Base-by-base conservation (phyloP, 2,888 invertebrate species). In the Dryococelus australis region DNA sequence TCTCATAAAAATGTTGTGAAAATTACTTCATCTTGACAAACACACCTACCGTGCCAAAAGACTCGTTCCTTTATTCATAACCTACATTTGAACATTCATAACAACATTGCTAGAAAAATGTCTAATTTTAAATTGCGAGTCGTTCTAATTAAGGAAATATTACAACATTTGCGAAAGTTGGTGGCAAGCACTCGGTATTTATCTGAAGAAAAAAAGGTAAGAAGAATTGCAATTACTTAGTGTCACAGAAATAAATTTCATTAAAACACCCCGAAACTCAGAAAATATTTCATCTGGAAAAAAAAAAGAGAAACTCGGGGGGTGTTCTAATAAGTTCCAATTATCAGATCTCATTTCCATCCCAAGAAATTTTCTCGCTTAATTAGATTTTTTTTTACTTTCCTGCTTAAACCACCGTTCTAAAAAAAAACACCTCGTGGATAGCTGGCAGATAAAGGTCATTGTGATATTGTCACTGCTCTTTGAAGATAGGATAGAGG, bases 311-410 rank as follows among this genome's bases (percentile, higher is more conserved):
- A n/a, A 65, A n/a, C 65, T 65, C 65, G 2, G 20, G 4, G 20
- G 65, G n/a, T 65, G 65, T 65, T 65, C 65, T 65, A 65, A 65
- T 65, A 65, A 65, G 65, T 65, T 65, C 65, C n/a, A 65, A 65
- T 65, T 65, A 65, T 65, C 24, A 65, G 65, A 65, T 65, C 65
- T 65, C 65, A 65, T 65, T 65, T 65, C 65, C n/a, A 0, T 65
- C 24, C 24, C 65, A 65, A 65, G 65, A 65, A 65, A 65, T 10
- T 16, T 65, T 10, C 65, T 10, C n/a, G 20, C 65, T 65, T 65
- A 65, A 65, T 65, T 47, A 47, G 10, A 47, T 47, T 47, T 47
- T 16, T 47, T 47, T 47, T 47, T 47, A 13, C 47, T 65, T 65
- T 65, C n/a, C 65, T 65, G n/a, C 65, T n/a, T 8, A 65, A 65